Evolutionary conservation across 1,140 invertebrate species (phyloP).

Genomic region (Branchinecta lynchi): DNA sequence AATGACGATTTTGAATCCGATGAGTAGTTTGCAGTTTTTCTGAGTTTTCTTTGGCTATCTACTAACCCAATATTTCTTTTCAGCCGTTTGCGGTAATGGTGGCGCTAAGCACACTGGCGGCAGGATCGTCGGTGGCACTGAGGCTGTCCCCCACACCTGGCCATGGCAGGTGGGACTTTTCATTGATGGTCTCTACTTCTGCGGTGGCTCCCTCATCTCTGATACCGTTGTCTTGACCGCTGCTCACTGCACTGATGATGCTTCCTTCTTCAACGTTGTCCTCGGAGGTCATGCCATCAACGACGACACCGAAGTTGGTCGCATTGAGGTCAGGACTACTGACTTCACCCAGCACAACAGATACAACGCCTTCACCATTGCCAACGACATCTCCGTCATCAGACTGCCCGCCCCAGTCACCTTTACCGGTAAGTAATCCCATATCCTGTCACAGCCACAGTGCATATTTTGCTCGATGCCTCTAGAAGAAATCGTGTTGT

Average conservation of each 20-base stretch:
- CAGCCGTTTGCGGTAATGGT: not conserved
- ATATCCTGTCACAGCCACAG: not conserved
- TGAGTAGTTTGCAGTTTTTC: no score
- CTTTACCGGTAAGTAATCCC: constrained; percentile 31
- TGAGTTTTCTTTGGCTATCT: no score
- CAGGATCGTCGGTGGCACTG: constrained; percentile 22
- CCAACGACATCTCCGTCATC: constrained; percentile 42
- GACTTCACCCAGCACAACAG: constrained; percentile 35
- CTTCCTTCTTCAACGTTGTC: constrained; percentile 21
- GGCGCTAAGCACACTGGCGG: not conserved
- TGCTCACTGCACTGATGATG: constrained; percentile 17
- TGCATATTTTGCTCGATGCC: no score
- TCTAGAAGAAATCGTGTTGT: no score
- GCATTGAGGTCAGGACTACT: constrained; percentile 22
- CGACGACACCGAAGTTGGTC: constrained; percentile 17
- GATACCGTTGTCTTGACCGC: constrained; percentile 29
- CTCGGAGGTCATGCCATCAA: constrained; percentile 23
- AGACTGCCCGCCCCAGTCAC: constrained; percentile 33
- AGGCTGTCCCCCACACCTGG: constrained; percentile 19
- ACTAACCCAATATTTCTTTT: not conserved
- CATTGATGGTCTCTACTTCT: constrained; percentile 24
- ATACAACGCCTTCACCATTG: constrained; percentile 32
- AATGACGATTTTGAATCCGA: no score
- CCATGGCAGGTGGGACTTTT: constrained; percentile 19
- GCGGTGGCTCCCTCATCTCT: constrained; percentile 30